phyloP scores from a whole-genome alignment of 2,113 vertebrate genomes.

The Agelaius tricolor region DNA sequence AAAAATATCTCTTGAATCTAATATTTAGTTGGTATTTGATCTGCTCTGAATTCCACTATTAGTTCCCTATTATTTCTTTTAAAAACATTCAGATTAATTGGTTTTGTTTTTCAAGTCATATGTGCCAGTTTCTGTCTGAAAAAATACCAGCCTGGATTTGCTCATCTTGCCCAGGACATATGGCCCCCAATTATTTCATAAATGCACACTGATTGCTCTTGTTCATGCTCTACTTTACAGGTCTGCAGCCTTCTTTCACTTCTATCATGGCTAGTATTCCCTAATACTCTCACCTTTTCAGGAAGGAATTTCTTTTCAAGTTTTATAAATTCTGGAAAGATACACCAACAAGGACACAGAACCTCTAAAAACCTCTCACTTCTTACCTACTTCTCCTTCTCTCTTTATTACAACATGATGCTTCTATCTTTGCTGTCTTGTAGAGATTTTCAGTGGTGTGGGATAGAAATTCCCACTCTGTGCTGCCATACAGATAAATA shows the following conservation, averaged over 20 bases:
- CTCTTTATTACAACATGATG: neutral
- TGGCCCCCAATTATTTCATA: neutral
- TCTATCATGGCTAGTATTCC: neutral
- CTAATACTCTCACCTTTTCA: neutral
- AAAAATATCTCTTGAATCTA: neutral
- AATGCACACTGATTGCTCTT: neutral
- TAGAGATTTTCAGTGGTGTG: neutral
- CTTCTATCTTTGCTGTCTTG: neutral
- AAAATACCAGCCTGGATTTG: neutral
- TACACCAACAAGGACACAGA: neutral
- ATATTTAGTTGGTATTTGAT: neutral
- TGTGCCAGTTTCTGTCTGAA: neutral
- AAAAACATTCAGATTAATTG: neutral
- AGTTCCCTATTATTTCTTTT: neutral
- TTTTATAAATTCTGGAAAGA: neutral
- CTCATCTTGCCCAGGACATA: neutral
- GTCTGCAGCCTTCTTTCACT: neutral
- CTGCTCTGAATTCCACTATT: neutral
- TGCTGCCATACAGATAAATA: neutral
- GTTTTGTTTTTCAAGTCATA: neutral
- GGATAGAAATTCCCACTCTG: neutral
- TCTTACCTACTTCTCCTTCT: neutral
- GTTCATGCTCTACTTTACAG: neutral
- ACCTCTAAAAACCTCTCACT: neutral
- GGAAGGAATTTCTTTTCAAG: neutral